Evolutionary conservation across 1,140 invertebrate species (phyloP), one percentile per base, ranked within the genome.

Genomic region (Drosophila ambigua): DNA sequence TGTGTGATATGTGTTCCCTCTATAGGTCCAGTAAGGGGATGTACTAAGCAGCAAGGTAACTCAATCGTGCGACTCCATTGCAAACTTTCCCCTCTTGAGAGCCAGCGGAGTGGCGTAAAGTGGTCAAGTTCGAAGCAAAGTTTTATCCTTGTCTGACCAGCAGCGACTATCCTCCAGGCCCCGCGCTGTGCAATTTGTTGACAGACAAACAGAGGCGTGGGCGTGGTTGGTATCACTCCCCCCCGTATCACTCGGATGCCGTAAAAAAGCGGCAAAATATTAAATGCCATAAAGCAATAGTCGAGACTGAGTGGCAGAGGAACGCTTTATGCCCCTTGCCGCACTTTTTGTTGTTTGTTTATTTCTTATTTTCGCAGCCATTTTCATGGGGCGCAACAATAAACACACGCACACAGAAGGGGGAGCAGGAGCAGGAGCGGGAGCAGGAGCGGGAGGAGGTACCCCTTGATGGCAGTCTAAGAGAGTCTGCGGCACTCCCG

Each of bases 321-420:
- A 63, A 53, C 58, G 39, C 49, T 81, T 76, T 84, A 79, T 79
- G 66, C 58, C 59, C 54, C 66, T 39, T 45, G 77, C 28, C 48
- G 16, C 78, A 82, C 74, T 68, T 85, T 4, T 2, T 85, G 77
- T 77, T 4, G 85, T n/a, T n/a, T n/a, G n/a, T n/a, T 77, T 77
- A 87, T 87, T 87, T 87, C 82, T 88, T 87, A 79, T 84, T 84
- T 84, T 76, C 65, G 64, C 80, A 72, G 77, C 71, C 71, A 87
- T 87, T 85, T 88, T 82, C 81, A 87, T 82, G 69, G 74, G 73
- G 51, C 63, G 45, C 65, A 81, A 87, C 81, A 87, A 85, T 87
- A 85, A 87, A 87, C 69, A 85, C 41, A 67, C 61, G 55, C 46
- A 64, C 41, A 54, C 44, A 52, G 20, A 5, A 11, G 9, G 24